phyloP scores from a whole-genome alignment of 2,797 vertebrate species.

The Aratinga solstitialis region DNA sequence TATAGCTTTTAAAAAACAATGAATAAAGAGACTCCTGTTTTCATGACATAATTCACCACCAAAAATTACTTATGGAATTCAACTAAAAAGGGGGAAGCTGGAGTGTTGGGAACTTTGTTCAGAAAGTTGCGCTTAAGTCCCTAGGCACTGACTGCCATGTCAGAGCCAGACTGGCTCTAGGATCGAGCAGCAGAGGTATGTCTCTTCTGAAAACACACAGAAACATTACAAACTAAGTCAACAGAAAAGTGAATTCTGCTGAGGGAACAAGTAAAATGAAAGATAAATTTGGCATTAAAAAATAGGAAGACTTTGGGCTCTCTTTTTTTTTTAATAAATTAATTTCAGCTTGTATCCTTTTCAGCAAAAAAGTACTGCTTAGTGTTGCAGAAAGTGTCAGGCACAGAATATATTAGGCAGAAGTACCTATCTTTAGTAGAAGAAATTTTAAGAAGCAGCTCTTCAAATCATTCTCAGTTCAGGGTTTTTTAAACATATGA shows the following conservation, averaged over 20 bases:
- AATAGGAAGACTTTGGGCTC: background rate
- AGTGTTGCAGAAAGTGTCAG: background rate
- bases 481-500: background rate
- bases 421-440: background rate
- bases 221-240: background rate
- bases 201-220: background rate
- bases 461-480: background rate
- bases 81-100: background rate
- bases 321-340: background rate
- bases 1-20: background rate
- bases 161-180: background rate
- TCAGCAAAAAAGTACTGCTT: background rate
- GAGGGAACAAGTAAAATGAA: background rate
- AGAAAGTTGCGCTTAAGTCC: background rate
- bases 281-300: background rate
- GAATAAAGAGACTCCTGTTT: background rate
- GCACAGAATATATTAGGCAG: background rate
- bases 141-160: accelerated
- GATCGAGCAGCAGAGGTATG: background rate
- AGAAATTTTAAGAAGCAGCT: background rate
- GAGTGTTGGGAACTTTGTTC: background rate
- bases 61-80: background rate
- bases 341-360: background rate
- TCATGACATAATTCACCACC: background rate
- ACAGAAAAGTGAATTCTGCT: background rate